These are phyloP conservation scores for Epinephelus coioides DNA, from an alignment of 2,797 vertebrate species.

Conservation along the genomic window DNA sequence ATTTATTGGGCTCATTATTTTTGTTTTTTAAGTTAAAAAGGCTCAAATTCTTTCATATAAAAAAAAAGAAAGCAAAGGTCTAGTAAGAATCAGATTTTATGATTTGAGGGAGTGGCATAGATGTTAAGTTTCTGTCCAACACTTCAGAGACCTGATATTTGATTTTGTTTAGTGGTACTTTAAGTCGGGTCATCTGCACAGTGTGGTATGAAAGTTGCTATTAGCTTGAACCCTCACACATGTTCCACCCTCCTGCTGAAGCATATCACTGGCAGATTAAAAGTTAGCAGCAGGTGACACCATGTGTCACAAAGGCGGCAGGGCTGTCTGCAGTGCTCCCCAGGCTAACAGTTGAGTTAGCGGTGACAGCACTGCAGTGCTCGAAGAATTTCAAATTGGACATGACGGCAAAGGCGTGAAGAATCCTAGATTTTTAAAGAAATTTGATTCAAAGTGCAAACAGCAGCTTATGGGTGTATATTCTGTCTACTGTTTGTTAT, in stretches of 20 bases:
- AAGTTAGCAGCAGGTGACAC: conserved; percentile 39
- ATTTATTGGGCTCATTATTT: neutral
- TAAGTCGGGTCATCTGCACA: neutral
- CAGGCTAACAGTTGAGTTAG: neutral
- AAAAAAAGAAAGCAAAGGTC: too few species aligned
- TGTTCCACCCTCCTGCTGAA: conserved; percentile 9
- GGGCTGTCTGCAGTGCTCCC: conserved; percentile 20
- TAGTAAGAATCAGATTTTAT: neutral
- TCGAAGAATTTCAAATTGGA: neutral
- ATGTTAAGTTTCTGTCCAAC: neutral
- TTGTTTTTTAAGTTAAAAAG: neutral
- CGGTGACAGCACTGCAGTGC: conserved; percentile 1
- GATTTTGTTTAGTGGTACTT: neutral
- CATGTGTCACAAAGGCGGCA: conserved; percentile 25
- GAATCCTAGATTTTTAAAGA: neutral
- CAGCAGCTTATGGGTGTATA: neutral
- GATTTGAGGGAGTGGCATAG: too few species aligned
- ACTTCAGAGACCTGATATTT: neutral
- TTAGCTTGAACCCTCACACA: neutral
- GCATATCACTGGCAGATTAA: conserved; percentile 31
- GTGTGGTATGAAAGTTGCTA: neutral
- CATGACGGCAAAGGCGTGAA: neutral
- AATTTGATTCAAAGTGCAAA: neutral
- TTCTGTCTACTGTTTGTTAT: neutral
- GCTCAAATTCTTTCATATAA: neutral